Evolutionary conservation across 2,888 invertebrate species (phyloP), one percentile per base, ranked within the genome.

Genomic region (Ganaspis brasiliensis): DNA sequence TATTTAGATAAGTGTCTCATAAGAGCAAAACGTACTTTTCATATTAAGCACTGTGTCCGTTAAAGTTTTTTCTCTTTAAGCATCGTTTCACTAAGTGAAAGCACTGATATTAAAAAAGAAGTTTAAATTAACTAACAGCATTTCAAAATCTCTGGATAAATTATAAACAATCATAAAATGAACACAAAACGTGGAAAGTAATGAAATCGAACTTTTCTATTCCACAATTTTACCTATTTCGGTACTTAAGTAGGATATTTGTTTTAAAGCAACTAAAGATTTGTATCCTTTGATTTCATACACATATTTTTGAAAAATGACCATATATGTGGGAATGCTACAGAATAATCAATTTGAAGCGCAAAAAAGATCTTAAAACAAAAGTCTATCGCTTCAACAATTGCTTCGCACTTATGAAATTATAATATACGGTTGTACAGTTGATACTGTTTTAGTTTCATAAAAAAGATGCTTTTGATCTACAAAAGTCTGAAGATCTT

Each of bases 311-410:
- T 67, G 63, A 63, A 31, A 31, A 74, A 73, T 9, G 49, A 19
- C 74, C 63, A 74, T 31, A 67, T 31, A 35, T 74, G 67, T 12
- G 55, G 5, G 16, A 63, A 74, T 12, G 24, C 63, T 16, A 55
- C 2, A 1, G 52, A 49, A 67, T 55, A 74, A 19, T 52, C 10
- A 16, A 63, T 40, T 35, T 52, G n/a, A 12, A 74, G n/a, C n/a
- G 63, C 63, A 55, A 6, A 55, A 35, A 74, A 52, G 3, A 16
- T 31, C 45, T 74, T 63, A 21, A 49, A 74, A 26, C 61, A 21
- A 49, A 74, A 61, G 63, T 67, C 14, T 16, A 74, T 16, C 1
- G 74, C 61, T 35, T 74, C 74, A 63, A 52, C 35, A n/a, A 55
- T 19, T 19, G 24, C 19, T 21, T 24, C 14, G 45, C 40, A 57